These are phyloP conservation scores for Myrmophylax atrothorax DNA, from an alignment of 2,113 vertebrate genomes.

Conservation along the genomic window DNA sequence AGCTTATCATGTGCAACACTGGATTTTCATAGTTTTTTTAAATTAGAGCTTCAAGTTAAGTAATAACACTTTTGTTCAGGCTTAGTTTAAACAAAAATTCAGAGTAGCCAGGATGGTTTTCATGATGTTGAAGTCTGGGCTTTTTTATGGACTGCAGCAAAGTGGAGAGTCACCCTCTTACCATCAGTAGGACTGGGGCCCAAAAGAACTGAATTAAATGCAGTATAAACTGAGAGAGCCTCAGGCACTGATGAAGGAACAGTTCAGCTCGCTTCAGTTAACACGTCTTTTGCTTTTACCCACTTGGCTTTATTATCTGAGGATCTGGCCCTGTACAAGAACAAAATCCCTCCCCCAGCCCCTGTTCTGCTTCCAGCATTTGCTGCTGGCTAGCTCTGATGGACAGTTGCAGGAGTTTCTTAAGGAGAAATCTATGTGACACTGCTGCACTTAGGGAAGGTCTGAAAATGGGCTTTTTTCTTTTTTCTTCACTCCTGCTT, in stretches of 20 bases:
- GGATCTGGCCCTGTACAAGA: not conserved
- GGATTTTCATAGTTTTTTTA: not conserved
- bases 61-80: not conserved
- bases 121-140: not conserved
- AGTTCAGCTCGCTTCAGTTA: constrained; percentile 41
- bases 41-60: not conserved
- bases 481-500: not conserved
- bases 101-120: not conserved
- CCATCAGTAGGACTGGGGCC: not conserved
- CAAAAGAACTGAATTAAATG: not conserved
- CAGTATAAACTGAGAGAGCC: not conserved
- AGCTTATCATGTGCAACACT: not conserved
- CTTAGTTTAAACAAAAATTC: not conserved
- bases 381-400: constrained; percentile 6
- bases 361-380: not conserved
- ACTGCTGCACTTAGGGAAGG: not conserved
- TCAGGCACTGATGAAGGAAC: constrained; percentile 8
- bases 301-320: constrained; percentile 9
- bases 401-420: not conserved
- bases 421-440: not conserved
- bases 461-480: not conserved
- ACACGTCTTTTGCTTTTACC: constrained; percentile 46
- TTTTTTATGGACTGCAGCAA: not conserved
- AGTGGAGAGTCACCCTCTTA: not conserved
- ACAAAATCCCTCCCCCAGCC: not conserved